Evolutionary conservation across 2,888 invertebrate species (phyloP).

Genomic region (Aquatica leii): DNA sequence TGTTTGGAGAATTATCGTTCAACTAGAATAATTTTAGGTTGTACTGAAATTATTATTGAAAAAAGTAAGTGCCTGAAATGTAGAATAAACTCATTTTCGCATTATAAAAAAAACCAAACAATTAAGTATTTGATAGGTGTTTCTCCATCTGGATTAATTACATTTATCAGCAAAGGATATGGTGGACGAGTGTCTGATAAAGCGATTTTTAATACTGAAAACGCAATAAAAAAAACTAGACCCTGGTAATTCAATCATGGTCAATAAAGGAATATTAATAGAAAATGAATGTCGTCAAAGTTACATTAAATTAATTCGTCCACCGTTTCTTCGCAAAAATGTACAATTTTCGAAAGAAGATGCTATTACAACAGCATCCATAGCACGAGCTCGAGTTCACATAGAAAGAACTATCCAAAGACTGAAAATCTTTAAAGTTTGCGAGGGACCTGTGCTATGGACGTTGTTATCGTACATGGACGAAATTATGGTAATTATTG

Average conservation of each 20-base stretch:
- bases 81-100: background rate
- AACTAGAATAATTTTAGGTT: background rate
- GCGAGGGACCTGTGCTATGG: no score
- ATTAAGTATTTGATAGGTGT: background rate
- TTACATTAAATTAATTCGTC: background rate
- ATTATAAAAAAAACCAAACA: background rate
- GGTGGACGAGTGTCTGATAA: background rate
- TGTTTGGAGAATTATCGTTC: no score
- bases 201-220: constrained; percentile 1
- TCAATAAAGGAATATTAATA: no score
- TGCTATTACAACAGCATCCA: constrained; percentile 1
- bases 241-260: no score
- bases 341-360: constrained; percentile 13
- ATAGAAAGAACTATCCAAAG: constrained; percentile 19
- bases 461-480: no score
- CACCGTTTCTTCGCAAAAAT: background rate
- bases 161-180: background rate
- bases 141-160: background rate
- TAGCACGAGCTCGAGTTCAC: constrained; percentile 20
- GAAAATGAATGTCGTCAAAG: background rate
- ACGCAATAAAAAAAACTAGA: background rate
- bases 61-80: background rate
- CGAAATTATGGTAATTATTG: no score
- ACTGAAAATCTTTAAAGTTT: constrained; percentile 11
- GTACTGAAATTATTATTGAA: background rate